phyloP scores from a whole-genome alignment of 2,113 vertebrate genomes.

The Pyxicephalus adspersus region DNA sequence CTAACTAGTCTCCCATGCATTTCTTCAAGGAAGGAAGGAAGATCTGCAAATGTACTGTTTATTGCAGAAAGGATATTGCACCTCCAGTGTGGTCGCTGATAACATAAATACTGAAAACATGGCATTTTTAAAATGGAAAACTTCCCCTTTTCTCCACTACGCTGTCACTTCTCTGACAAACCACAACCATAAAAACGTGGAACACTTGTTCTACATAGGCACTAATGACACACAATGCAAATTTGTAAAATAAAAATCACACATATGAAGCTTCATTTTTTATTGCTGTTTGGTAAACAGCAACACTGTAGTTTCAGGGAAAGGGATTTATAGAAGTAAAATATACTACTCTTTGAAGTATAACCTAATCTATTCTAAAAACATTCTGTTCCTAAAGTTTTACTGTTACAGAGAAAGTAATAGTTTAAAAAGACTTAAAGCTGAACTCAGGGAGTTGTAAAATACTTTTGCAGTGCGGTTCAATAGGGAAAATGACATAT shows the following conservation, averaged over 20 bases:
- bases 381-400: no score
- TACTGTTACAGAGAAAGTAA: no score
- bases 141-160: slow-evolving; percentile 38
- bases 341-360: no score
- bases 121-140: slow-evolving; percentile 48
- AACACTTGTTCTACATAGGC: slow-evolving; percentile 22
- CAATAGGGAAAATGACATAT: no score
- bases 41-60: slow-evolving; percentile 9
- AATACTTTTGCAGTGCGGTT: no score
- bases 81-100: slow-evolving; percentile 11
- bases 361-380: no score
- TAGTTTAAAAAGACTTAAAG: no score
- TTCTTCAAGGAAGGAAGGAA: slow-evolving; percentile 47
- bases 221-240: slow-evolving; percentile 30
- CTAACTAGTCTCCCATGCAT: slow-evolving; percentile 35
- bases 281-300: slow-evolving; percentile 5
- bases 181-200: slow-evolving; percentile 45
- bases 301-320: no score
- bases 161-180: slow-evolving; percentile 50
- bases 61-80: neutral
- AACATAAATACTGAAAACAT: slow-evolving; percentile 18
- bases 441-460: no score
- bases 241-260: slow-evolving; percentile 8
- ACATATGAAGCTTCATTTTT: neutral
- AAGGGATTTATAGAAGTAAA: no score